A percentile compares a stretch with the other conserved stretches of the same genome.
Evolutionary conservation across 2,888 invertebrate genomes (phyloP).

Genomic region (Microchrysa polita): DNA sequence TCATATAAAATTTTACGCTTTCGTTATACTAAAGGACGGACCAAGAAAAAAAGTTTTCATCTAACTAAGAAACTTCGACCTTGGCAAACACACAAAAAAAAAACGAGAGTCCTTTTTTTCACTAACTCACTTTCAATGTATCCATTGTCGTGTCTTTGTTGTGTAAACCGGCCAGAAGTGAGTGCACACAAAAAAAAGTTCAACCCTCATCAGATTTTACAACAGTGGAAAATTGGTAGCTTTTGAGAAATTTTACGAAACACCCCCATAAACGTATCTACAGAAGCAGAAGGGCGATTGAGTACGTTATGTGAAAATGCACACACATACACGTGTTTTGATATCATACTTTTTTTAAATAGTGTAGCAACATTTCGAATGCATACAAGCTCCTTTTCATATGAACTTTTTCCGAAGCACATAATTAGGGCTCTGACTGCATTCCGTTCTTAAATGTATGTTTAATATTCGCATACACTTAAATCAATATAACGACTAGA

Average conservation of each 20-base stretch:
- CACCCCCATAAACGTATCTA: background rate
- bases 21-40: background rate
- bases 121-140: background rate
- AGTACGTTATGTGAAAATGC: too few species aligned
- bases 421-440: constrained; percentile 10
- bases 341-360: background rate
- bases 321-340: background rate
- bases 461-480: too few species aligned
- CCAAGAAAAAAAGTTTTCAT: background rate
- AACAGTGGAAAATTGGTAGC: constrained; percentile 19
- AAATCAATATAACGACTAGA: too few species aligned
- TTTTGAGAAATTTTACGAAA: background rate
- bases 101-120: constrained; percentile 5
- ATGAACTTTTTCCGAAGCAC: background rate
- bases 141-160: background rate
- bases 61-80: background rate
- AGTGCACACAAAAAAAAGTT: background rate
- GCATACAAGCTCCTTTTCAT: background rate
- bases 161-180: background rate
- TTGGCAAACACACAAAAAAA: background rate
- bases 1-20: background rate
- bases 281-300: background rate
- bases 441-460: background rate
- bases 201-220: constrained; percentile 24
- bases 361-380: constrained; percentile 13